Conservation (phyloP, 2,113 vertebrate species). For the Podarcis cretensis region DNA sequence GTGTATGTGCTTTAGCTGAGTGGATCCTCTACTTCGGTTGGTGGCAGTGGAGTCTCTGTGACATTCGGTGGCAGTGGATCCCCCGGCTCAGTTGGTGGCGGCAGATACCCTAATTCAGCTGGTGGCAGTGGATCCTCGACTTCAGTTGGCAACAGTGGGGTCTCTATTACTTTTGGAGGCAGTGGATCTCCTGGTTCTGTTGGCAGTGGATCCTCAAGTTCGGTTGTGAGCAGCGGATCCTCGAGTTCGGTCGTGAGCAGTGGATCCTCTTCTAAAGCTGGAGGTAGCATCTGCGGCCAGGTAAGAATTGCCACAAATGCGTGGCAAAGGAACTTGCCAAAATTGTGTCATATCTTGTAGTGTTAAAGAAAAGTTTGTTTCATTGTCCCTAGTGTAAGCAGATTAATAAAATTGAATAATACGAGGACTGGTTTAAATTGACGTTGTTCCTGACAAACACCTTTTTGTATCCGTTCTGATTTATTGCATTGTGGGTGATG, state of each 20-base stretch:
- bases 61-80: background rate
- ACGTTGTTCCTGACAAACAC: no score
- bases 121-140: background rate
- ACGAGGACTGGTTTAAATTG: no score
- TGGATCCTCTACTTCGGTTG: background rate
- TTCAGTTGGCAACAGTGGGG: background rate
- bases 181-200: background rate
- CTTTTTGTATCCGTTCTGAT: no score
- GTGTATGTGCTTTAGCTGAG: background rate
- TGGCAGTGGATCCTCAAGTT: background rate
- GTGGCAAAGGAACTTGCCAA: no score
- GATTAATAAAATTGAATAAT: no score
- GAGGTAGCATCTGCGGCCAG: background rate
- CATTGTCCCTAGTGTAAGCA: no score
- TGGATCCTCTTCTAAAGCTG: background rate
- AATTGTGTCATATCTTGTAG: no score
- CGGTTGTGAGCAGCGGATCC: background rate
- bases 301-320: background rate
- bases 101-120: background rate
- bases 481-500: no score
- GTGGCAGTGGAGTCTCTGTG: background rate
- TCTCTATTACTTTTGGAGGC: background rate
- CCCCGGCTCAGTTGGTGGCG: background rate
- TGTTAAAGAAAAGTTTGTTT: no score
- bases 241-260: background rate